Evolutionary conservation across 2,888 invertebrate genomes (phyloP).

Genomic region (Physocephala rufipes): DNA sequence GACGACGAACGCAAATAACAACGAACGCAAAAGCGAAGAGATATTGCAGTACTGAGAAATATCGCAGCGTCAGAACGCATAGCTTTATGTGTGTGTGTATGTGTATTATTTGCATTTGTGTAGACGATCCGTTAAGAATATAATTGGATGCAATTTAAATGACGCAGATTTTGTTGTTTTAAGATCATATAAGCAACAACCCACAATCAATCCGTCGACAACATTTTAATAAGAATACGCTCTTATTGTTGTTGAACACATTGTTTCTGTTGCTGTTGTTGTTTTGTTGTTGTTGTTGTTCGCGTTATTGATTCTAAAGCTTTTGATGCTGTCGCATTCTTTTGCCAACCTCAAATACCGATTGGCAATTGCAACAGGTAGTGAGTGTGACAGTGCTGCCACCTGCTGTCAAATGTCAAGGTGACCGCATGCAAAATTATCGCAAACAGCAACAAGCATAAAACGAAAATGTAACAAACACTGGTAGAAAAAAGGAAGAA

Average conservation of each 20-base stretch:
- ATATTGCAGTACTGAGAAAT: background rate
- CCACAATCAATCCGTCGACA: background rate
- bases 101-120: too few species aligned
- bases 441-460: background rate
- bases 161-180: conserved; percentile 7
- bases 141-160: background rate
- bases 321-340: too few species aligned
- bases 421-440: conserved; percentile 32
- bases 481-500: conserved; percentile 15
- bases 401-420: conserved; percentile 43
- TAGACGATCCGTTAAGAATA: too few species aligned
- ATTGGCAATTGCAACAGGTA: conserved; percentile 44
- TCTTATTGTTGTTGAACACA: background rate
- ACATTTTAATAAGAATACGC: background rate
- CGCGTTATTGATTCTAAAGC: too few species aligned
- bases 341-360: conserved; percentile 11
- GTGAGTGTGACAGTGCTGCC: conserved; percentile 41
- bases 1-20: background rate
- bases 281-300: conserved; percentile 1
- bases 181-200: background rate
- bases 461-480: conserved; percentile 30
- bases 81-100: too few species aligned
- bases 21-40: background rate
- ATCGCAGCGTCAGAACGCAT: background rate
- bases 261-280: background rate